Evolutionary conservation across 2,113 vertebrate genomes (phyloP).

Genomic region (Prunella fulvescens): DNA sequence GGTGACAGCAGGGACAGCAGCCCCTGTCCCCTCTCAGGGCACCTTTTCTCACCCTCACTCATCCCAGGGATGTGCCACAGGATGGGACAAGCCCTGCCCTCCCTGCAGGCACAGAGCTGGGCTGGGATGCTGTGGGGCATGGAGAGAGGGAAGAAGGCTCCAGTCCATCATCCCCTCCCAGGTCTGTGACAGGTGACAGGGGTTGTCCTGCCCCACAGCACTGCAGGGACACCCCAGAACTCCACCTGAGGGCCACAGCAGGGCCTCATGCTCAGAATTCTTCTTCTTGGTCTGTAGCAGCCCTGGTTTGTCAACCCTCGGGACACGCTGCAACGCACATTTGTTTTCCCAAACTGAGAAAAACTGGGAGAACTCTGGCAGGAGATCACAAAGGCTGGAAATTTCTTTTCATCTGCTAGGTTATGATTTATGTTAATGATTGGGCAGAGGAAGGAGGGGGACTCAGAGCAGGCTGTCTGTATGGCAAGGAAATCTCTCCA

Average conservation of each 20-base stretch:
- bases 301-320: neutral
- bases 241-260: neutral
- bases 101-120: fast-evolving
- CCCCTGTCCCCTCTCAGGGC: neutral
- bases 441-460: constrained; percentile 50
- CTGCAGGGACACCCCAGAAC: neutral
- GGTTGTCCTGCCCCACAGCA: neutral
- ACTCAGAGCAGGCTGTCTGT: constrained; percentile 17
- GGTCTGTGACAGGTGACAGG: neutral
- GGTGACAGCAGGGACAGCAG: neutral
- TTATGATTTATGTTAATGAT: constrained; percentile 67
- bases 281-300: neutral
- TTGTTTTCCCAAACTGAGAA: constrained; percentile 57
- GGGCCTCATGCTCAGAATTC: neutral
- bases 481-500: constrained; percentile 35
- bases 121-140: neutral
- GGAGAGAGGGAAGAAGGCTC: neutral
- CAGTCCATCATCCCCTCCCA: fast-evolving
- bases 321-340: constrained; percentile 43
- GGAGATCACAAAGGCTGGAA: constrained; percentile 61
- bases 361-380: constrained; percentile 60
- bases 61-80: neutral
- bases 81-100: neutral
- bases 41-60: neutral
- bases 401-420: constrained; percentile 66